A percentile compares a stretch with the other conserved stretches of the same genome.
phyloP scores from a whole-genome alignment of 92 coral and sea anemone genomes.

The Umimayanthus kanabou region DNA sequence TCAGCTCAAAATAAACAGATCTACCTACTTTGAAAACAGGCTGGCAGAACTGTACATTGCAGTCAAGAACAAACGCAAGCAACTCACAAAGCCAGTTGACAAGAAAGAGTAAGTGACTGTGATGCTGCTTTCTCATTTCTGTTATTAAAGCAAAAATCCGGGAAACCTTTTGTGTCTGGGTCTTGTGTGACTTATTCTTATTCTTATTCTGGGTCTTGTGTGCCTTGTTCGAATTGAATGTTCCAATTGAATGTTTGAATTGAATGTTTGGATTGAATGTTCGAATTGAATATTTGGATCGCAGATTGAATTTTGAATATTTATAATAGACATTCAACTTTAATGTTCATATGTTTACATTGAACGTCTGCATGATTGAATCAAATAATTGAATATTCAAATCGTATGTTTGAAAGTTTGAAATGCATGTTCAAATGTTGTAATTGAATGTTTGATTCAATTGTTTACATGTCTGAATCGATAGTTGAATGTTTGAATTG shows the following conservation, averaged over 20 bases:
- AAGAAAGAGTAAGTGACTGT: constrained; percentile 22
- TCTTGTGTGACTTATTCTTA: too few species aligned
- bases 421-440: neutral
- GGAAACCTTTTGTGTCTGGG: too few species aligned
- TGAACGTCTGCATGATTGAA: neutral
- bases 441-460: neutral
- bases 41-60: neutral
- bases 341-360: neutral
- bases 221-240: too few species aligned
- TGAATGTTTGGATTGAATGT: too few species aligned
- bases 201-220: too few species aligned
- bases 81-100: constrained; percentile 36
- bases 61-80: neutral
- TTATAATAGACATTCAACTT: too few species aligned
- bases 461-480: neutral
- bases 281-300: neutral
- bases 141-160: neutral
- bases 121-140: neutral
- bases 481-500: neutral
- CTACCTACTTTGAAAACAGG: constrained; percentile 45
- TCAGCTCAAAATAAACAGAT: constrained; percentile 25
- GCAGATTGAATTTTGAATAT: too few species aligned
- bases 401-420: neutral
- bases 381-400: neutral
- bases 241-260: too few species aligned